Conservation (phyloP, 2,113 vertebrate genomes). For the Callipepla squamata region DNA sequence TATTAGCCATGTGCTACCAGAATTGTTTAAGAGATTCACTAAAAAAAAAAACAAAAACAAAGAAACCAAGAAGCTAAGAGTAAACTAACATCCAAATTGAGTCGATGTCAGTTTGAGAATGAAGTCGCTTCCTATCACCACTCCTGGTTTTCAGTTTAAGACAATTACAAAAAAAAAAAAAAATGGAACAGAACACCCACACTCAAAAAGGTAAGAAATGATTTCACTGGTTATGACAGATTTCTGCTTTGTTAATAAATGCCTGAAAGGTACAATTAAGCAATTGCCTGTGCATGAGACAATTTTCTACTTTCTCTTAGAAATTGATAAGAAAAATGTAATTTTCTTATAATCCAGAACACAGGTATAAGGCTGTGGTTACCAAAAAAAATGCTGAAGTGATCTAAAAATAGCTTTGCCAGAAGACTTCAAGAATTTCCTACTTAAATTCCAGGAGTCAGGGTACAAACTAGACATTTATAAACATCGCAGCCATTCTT, state of each 20-base stretch:
- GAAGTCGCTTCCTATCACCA: not conserved
- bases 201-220: not conserved
- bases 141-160: not conserved
- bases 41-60: not conserved
- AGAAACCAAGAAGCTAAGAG: not conserved
- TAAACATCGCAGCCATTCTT: not conserved
- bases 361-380: not conserved
- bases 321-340: not conserved
- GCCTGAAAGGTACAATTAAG: not conserved
- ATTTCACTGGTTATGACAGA: not conserved
- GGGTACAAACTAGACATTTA: not conserved
- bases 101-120: not conserved
- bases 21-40: not conserved
- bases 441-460: not conserved
- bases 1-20: not conserved
- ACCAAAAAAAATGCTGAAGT: conserved; percentile 21
- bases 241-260: too few relatives aligned
- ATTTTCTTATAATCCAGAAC: not conserved
- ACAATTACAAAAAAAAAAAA: not conserved
- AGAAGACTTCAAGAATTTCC: conserved; percentile 55
- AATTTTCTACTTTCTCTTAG: not conserved
- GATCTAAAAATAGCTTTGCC: conserved; percentile 19
- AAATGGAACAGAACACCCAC: not conserved
- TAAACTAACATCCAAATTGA: not conserved
- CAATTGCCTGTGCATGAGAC: not conserved